Evolutionary conservation across 2,888 invertebrate species (phyloP), one percentile per base, ranked within the genome.

Genomic region (Neoaliturus tenellus): DNA sequence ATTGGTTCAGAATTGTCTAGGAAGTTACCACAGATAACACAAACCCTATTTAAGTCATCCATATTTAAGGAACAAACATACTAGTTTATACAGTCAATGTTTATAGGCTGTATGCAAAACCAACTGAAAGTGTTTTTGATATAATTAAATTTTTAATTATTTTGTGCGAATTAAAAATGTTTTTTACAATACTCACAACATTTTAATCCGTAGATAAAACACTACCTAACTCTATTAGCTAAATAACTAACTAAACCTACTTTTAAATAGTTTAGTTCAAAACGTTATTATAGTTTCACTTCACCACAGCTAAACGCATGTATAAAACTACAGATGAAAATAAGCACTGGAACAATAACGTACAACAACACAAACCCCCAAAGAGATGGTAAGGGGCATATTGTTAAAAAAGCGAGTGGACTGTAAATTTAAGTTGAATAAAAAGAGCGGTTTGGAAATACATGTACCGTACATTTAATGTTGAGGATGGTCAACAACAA

Each of bases 11-110:
- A 25, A 73, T 23, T 35, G 33, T 73, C 73, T 23, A 35, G 14
- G 12, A 33, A 23, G 23, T 73, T 12, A 31, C 23, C 33, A 35
- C 73, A 73, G 41, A 73, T 33, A 41, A 41, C 73, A 73, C 73
- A 73, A 35, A 33, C 8, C 41, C 23, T 41, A 23, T 73, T 35
- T 12, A 73, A 73, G 20, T 73, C 73, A 4, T 35, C 73, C 73
- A 73, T 73, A 51, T 51, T 51, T 51, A 51, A 51, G 14, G 20
- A n/a, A 51, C 6, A 51, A 51, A 51, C 51, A 51, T n/a, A 8
- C 6, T 51, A 51, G 51, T 51, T 51, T 51, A 51, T 51, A 51
- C 51, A 51, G 20, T 10, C 6, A 51, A 51, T 51, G 51, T 51
- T 51, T 51, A 39, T 5, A 51, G 6, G 5, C 51, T n/a, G 51